Conservation (phyloP, 35 echinoderm and acorn worm species). For the Lytechinus pictus region DNA sequence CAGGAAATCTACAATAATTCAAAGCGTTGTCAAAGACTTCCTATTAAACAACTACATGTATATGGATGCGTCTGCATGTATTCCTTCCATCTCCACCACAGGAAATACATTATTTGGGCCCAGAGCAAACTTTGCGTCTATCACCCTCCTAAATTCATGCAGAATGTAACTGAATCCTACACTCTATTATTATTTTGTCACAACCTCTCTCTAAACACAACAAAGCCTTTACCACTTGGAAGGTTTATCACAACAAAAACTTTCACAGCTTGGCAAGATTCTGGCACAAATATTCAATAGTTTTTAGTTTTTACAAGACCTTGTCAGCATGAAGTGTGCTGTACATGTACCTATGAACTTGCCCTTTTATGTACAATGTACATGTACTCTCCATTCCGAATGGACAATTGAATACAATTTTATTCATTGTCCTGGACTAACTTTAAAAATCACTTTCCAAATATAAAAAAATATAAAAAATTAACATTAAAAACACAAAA, state of each 20-base stretch:
- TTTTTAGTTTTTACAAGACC: too few species aligned
- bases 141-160: background rate
- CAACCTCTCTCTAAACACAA: background rate
- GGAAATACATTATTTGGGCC: background rate
- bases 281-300: too few species aligned
- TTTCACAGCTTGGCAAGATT: background rate
- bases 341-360: too few species aligned
- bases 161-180: background rate
- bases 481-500: too few species aligned
- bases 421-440: too few species aligned
- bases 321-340: too few species aligned
- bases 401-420: too few species aligned
- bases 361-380: too few species aligned
- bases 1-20: background rate
- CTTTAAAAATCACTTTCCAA: too few species aligned
- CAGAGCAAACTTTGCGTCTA: constrained; percentile 1
- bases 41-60: background rate
- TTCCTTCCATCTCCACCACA: background rate
- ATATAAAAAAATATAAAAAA: too few species aligned
- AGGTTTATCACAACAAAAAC: background rate
- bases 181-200: background rate
- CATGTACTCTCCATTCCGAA: too few species aligned
- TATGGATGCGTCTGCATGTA: too few species aligned
- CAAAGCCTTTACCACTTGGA: background rate
- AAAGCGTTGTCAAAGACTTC: background rate